A percentile compares a stretch with the other conserved stretches of the same genome.
Conservation (phyloP, 2,113 vertebrate genomes). For the Gymnorhina tibicen region DNA sequence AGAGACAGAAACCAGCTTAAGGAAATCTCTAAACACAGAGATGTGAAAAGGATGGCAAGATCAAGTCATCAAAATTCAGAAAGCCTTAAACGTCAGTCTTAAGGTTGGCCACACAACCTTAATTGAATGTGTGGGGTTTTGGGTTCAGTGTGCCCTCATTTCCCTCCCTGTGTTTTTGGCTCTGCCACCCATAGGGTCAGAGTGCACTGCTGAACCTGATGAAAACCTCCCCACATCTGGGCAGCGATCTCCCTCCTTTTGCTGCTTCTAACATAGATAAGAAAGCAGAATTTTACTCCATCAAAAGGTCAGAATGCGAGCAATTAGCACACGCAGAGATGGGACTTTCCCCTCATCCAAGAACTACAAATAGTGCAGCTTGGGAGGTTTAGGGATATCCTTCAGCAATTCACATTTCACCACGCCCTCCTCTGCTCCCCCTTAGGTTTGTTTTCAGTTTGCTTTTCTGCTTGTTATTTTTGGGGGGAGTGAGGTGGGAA, state of each 20-base stretch:
- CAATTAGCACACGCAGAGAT: background rate
- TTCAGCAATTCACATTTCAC: background rate
- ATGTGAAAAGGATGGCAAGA: background rate
- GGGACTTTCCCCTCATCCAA: background rate
- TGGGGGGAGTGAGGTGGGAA: background rate
- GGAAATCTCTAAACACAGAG: background rate
- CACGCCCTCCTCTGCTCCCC: background rate
- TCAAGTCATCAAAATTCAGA: background rate
- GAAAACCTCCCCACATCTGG: background rate
- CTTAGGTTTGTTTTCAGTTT: background rate
- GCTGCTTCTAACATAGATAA: background rate
- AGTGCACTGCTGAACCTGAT: background rate
- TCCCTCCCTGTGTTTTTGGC: background rate
- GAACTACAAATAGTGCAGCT: fast-evolving
- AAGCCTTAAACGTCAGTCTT: background rate
- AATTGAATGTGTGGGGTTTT: background rate
- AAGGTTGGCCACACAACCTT: background rate
- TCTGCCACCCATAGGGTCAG: background rate
- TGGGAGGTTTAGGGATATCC: background rate
- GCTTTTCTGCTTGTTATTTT: background rate
- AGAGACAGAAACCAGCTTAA: fast-evolving
- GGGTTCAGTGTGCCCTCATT: background rate
- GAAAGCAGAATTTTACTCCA: background rate
- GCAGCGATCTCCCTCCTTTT: background rate
- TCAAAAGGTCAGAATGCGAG: background rate